These are phyloP conservation scores for Agapostemon virescens DNA, from an alignment of 2,888 invertebrate genomes.

Conservation along the genomic window DNA sequence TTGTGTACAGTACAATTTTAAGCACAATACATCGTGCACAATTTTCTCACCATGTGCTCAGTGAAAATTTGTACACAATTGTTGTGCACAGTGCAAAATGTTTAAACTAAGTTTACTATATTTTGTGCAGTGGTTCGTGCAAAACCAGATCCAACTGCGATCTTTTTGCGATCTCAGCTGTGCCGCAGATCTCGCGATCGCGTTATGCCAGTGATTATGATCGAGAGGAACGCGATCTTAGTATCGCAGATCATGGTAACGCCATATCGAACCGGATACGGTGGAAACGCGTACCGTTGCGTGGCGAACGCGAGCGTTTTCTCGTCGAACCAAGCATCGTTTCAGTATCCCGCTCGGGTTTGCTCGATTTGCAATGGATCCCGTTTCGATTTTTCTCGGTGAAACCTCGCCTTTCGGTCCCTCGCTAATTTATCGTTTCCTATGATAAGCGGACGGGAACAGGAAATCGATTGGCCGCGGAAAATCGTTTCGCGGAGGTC, in stretches of 20 bases:
- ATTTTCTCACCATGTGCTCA: too few relatives aligned
- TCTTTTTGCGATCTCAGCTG: background rate
- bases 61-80: too few relatives aligned
- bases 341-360: slow-evolving; percentile 12
- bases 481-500: slow-evolving; percentile 5
- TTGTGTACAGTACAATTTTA: too few relatives aligned
- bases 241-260: slow-evolving; percentile 36
- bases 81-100: too few relatives aligned
- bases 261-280: slow-evolving; percentile 14
- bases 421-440: slow-evolving; percentile 9
- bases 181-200: background rate
- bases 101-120: too few relatives aligned
- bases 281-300: slow-evolving; percentile 36
- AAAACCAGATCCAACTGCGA: too few relatives aligned
- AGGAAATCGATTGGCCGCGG: background rate
- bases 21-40: too few relatives aligned
- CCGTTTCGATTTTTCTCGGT: background rate
- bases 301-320: slow-evolving; percentile 40
- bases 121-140: too few relatives aligned
- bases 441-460: background rate
- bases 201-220: slow-evolving; percentile 26
- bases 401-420: background rate
- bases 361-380: slow-evolving; percentile 9
- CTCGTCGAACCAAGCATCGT: background rate
- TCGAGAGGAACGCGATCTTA: background rate